A percentile compares a stretch with the other conserved stretches of the same genome.
These are phyloP conservation scores for Glaucomys volans DNA, from an alignment of 2,113 vertebrate genomes.

Conservation along the genomic window DNA sequence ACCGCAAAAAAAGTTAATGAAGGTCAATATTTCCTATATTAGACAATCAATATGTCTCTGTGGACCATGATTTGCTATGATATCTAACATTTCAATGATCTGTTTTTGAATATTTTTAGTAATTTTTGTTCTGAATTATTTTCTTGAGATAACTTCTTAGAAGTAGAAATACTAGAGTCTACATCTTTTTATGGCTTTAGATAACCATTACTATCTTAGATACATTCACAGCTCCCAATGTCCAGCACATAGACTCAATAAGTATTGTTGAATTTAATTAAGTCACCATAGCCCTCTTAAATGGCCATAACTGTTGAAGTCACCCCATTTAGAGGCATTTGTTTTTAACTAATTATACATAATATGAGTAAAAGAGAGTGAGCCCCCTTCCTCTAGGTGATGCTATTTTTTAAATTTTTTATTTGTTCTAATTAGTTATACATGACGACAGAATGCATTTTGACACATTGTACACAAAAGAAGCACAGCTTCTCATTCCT, in stretches of 20 bases:
- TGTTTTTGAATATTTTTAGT: neutral
- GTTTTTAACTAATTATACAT: constrained; percentile 36
- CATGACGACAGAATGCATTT: too few relatives aligned
- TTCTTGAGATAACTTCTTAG: neutral
- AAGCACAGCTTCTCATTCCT: too few relatives aligned
- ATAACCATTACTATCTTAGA: neutral
- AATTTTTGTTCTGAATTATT: neutral
- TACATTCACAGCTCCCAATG: neutral
- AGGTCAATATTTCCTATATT: too few relatives aligned
- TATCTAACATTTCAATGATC: neutral
- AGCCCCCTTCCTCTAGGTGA: neutral
- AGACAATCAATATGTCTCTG: neutral
- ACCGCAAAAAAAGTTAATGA: too few relatives aligned
- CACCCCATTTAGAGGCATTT: neutral
- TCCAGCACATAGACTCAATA: neutral
- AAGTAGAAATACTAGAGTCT: neutral
- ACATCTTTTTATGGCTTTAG: constrained; percentile 1
- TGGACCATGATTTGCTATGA: constrained; percentile 8
- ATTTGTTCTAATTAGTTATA: too few relatives aligned
- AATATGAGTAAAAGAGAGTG: neutral
- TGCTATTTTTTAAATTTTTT: neutral
- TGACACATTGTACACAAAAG: too few relatives aligned
- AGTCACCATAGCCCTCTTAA: neutral
- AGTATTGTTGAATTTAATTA: constrained; percentile 51
- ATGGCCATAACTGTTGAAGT: neutral